phyloP scores from a whole-genome alignment of 2,797 vertebrate species.

The Ibycter americanus region DNA sequence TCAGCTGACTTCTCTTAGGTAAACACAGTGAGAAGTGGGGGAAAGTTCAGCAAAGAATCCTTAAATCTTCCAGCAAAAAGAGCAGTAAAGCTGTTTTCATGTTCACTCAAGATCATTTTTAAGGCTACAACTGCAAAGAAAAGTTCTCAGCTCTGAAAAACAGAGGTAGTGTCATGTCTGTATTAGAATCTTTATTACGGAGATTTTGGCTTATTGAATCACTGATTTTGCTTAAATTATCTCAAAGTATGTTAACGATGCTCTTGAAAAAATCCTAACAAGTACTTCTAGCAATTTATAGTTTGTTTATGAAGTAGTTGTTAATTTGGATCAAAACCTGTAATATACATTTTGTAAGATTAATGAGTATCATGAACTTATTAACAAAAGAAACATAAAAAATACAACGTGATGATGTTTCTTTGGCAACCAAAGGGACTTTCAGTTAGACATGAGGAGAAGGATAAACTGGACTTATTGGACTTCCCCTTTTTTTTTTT shows the following conservation, averaged over 20 bases:
- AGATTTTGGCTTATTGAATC: not conserved
- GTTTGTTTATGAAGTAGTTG: not conserved
- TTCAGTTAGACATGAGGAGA: not conserved
- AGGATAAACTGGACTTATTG: not conserved
- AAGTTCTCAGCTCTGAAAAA: not conserved
- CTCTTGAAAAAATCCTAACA: not conserved
- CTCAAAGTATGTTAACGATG: not conserved
- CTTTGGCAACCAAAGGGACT: not conserved
- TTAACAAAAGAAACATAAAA: not conserved
- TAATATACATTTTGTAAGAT: not conserved
- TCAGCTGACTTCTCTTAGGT: not conserved
- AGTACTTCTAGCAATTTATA: not conserved
- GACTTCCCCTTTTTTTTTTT: not conserved
- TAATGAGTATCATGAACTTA: not conserved
- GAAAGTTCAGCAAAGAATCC: not conserved
- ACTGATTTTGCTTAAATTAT: not conserved
- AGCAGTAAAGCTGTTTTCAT: not conserved
- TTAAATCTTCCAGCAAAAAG: not conserved
- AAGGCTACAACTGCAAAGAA: not conserved
- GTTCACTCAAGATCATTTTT: not conserved
- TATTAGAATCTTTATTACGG: not conserved
- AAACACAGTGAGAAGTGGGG: not conserved
- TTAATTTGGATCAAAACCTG: not conserved
- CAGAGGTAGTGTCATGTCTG: not conserved
- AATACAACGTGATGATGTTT: not conserved